Evolutionary conservation across 2,888 invertebrate species (phyloP).

Genomic region (Hirtodrosophila duncani): DNA sequence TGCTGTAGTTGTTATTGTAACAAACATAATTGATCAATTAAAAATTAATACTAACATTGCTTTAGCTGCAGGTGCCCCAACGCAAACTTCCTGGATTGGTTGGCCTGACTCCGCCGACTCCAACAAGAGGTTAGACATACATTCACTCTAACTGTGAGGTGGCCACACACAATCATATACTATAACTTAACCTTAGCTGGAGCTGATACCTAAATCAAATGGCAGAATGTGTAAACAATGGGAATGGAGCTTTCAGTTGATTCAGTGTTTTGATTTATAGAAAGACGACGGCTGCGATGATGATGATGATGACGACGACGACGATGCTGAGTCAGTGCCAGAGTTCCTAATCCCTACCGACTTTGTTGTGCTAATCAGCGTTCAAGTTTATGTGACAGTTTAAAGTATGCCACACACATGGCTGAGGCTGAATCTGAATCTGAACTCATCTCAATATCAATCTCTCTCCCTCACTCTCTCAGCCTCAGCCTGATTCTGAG

Average conservation of each 20-base stretch:
- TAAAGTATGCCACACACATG: constrained; percentile 69
- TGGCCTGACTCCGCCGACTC: neutral
- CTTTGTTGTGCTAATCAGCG: constrained; percentile 73
- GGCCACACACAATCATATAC: constrained; percentile 34
- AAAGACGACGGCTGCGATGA: constrained; percentile 1
- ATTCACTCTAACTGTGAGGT: constrained; percentile 27
- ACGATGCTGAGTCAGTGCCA: constrained; percentile 5
- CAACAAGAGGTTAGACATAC: neutral
- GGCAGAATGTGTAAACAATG: constrained; percentile 64
- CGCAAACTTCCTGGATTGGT: constrained; percentile 42
- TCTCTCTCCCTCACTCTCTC: constrained; percentile 7
- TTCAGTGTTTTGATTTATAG: constrained; percentile 57
- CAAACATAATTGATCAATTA: constrained; percentile 66
- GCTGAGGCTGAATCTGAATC: constrained; percentile 12
- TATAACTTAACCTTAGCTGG: neutral
- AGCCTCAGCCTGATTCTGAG: constrained; percentile 7
- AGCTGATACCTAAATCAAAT: constrained; percentile 61
- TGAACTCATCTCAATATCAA: no score
- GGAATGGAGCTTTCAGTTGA: constrained; percentile 45
- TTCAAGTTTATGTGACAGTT: constrained; percentile 73
- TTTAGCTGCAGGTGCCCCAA: constrained; percentile 50
- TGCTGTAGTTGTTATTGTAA: constrained; percentile 19
- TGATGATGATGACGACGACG: constrained; percentile 11
- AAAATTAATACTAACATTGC: constrained; percentile 65
- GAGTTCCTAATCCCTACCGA: constrained; percentile 54